A percentile compares a stretch with the other conserved stretches of the same genome.
Conservation (phyloP, 2,888 invertebrate genomes). For the Malthinus seriepunctatus region DNA sequence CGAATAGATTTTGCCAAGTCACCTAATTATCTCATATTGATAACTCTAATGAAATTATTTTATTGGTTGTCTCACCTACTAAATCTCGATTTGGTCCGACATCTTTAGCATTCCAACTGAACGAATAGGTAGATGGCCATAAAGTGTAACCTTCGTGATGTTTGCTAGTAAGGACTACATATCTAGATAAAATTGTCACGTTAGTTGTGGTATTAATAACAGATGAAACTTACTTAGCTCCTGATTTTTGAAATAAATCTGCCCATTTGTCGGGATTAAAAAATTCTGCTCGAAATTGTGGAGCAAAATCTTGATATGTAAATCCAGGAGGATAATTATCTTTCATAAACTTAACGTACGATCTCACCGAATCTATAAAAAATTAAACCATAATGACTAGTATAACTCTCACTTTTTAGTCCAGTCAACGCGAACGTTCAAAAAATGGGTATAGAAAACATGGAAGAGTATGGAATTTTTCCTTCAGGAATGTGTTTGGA, state of each 20-base stretch:
- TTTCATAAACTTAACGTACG: slow-evolving; percentile 67
- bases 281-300: slow-evolving; percentile 84
- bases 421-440: not conserved
- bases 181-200: slow-evolving; percentile 55
- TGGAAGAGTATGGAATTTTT: too few species aligned
- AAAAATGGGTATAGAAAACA: too few species aligned
- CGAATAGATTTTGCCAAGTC: slow-evolving; percentile 73
- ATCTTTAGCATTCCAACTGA: slow-evolving; percentile 82
- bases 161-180: slow-evolving; percentile 83
- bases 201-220: not conserved
- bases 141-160: slow-evolving; percentile 87
- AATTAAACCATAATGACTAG: not conserved
- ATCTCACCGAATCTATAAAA: not conserved
- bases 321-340: slow-evolving; percentile 80
- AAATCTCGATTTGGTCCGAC: slow-evolving; percentile 77
- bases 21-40: slow-evolving; percentile 49
- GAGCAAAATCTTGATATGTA: slow-evolving; percentile 86
- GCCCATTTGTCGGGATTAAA: slow-evolving; percentile 83
- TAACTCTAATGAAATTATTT: too few species aligned
- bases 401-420: too few species aligned
- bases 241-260: slow-evolving; percentile 73
- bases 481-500: too few species aligned
- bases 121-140: slow-evolving; percentile 82
- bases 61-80: slow-evolving; percentile 64
- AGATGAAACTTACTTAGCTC: slow-evolving; percentile 69